These are phyloP conservation scores for Globia sparganii DNA, from an alignment of 2,888 invertebrate genomes.

Conservation along the genomic window DNA sequence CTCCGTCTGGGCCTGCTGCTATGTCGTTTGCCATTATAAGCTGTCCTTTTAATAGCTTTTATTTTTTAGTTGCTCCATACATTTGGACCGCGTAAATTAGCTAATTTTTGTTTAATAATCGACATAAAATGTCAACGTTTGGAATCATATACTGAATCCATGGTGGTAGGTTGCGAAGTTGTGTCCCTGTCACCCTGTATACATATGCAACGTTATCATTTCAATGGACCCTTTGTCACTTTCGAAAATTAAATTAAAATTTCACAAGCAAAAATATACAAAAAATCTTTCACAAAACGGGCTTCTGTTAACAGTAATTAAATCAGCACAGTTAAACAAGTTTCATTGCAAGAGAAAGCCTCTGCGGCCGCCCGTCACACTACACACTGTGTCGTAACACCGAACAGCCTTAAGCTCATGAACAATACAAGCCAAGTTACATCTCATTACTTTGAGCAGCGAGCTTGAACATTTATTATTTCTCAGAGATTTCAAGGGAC, in stretches of 20 bases:
- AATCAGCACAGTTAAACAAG: constrained; percentile 45
- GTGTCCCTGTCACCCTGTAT: too few relatives aligned
- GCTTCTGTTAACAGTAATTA: constrained; percentile 47
- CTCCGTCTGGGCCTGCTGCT: too few relatives aligned
- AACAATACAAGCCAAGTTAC: constrained; percentile 68
- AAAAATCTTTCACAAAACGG: constrained; percentile 14
- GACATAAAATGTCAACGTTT: too few relatives aligned
- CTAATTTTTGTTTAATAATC: too few relatives aligned
- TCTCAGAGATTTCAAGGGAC: constrained; percentile 57
- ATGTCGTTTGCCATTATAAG: too few relatives aligned
- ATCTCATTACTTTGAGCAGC: constrained; percentile 62
- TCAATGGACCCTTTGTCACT: neutral
- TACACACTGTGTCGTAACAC: constrained; percentile 51
- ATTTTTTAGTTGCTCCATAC: too few relatives aligned
- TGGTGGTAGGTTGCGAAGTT: too few relatives aligned
- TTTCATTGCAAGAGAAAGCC: constrained; percentile 38
- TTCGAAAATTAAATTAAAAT: constrained; percentile 17
- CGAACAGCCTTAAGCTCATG: constrained; percentile 57
- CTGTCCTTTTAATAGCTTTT: too few relatives aligned
- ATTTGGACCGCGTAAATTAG: too few relatives aligned
- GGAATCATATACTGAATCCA: too few relatives aligned
- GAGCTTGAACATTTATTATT: constrained; percentile 68
- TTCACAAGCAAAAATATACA: constrained; percentile 3
- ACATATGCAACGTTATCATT: neutral
- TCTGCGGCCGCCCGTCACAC: constrained; percentile 45